phyloP scores from a whole-genome alignment of 2,113 vertebrate genomes.

The Charadrius vociferus region DNA sequence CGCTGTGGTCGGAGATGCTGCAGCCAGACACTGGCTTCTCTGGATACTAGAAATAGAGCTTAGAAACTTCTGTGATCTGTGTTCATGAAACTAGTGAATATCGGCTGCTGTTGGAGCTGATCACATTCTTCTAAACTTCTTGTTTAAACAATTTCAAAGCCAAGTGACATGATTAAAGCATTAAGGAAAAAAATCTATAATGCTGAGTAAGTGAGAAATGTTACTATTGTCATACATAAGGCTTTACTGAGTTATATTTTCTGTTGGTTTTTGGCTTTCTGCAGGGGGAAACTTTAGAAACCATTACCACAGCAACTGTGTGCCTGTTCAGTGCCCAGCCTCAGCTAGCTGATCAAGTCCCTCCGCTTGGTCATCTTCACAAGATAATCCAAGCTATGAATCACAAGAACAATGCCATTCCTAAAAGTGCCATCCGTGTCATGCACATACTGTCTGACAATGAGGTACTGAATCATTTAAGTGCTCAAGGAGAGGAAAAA shows the following conservation, averaged over 20 bases:
- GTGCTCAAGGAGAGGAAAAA: background rate
- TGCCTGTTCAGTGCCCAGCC: slow-evolving; percentile 93
- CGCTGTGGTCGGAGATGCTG: background rate
- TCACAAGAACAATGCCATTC: slow-evolving; percentile 94
- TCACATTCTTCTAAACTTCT: background rate
- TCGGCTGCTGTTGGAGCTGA: background rate
- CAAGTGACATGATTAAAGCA: background rate
- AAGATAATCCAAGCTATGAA: slow-evolving; percentile 92
- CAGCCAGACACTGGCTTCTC: background rate
- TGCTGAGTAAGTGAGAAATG: background rate
- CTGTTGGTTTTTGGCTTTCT: background rate
- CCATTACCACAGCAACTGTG: slow-evolving; percentile 91
- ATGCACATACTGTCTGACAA: slow-evolving; percentile 93
- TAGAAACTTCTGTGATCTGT: background rate
- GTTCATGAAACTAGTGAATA: background rate
- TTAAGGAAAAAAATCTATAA: background rate
- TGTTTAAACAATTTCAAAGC: background rate
- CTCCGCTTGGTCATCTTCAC: slow-evolving; percentile 94
- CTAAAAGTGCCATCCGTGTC: slow-evolving; percentile 94
- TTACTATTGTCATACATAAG: background rate
- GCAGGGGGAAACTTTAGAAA: slow-evolving; percentile 96
- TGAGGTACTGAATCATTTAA: slow-evolving; percentile 79
- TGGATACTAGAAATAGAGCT: background rate
- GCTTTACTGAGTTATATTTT: background rate
- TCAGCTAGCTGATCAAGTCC: slow-evolving; percentile 95